These are phyloP conservation scores for Brachymystax lenok DNA, from an alignment of 2,797 vertebrate genomes.

Conservation along the genomic window DNA sequence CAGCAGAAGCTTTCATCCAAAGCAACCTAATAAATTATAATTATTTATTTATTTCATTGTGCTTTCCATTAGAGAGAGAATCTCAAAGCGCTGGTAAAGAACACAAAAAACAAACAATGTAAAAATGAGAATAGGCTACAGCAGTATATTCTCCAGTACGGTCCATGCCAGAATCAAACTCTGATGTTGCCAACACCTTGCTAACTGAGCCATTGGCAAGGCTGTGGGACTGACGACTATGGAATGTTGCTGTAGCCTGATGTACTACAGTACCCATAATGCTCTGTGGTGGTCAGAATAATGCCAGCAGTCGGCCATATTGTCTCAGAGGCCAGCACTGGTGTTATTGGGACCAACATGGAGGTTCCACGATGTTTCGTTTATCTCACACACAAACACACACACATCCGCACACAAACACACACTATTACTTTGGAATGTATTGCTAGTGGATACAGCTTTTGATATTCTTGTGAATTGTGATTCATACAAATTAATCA, in stretches of 20 bases:
- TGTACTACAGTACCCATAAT: background rate
- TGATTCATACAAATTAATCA: background rate
- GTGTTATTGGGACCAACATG: slow-evolving; percentile 67
- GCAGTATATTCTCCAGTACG: too few relatives aligned
- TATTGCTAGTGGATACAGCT: background rate
- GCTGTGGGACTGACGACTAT: background rate
- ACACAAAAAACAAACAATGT: too few relatives aligned
- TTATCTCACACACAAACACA: background rate
- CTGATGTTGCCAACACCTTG: background rate
- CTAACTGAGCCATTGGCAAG: background rate
- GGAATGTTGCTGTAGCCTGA: background rate
- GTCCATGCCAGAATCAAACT: too few relatives aligned
- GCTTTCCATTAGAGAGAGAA: too few relatives aligned
- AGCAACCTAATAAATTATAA: too few relatives aligned
- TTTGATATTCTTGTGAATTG: background rate
- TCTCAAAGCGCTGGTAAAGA: too few relatives aligned
- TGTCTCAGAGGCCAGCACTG: slow-evolving; percentile 62
- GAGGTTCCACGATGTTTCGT: slow-evolving; percentile 15
- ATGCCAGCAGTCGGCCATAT: slow-evolving; percentile 68
- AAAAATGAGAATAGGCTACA: too few relatives aligned
- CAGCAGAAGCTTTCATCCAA: background rate
- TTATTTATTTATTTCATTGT: too few relatives aligned
- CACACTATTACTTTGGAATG: background rate
- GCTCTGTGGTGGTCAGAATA: slow-evolving; percentile 65
- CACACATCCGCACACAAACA: background rate